These are phyloP conservation scores for Macrotus californicus DNA, from an alignment of 2,113 vertebrate genomes.

Conservation along the genomic window DNA sequence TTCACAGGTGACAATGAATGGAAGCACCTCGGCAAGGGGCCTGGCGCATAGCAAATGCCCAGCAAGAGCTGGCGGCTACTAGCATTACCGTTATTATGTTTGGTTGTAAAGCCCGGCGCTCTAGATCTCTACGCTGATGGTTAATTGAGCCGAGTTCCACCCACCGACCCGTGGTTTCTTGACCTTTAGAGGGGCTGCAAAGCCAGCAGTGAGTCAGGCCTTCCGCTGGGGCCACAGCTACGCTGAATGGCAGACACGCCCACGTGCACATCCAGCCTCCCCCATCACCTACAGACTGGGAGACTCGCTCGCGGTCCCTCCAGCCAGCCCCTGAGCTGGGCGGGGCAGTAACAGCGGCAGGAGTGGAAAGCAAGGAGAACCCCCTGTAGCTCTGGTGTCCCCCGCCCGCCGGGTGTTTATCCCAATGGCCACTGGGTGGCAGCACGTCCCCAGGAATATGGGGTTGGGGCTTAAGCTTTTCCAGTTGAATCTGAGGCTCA, in stretches of 20 bases:
- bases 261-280: not conserved
- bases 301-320: not conserved
- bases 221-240: not conserved
- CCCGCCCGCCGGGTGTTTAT: not conserved
- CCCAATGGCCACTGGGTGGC: constrained; percentile 27
- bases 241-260: not conserved
- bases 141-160: not conserved
- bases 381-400: not conserved
- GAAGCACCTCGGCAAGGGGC: not conserved
- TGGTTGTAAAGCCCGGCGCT: not conserved
- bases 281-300: rapidly evolving
- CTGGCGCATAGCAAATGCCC: not conserved
- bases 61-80: too few species aligned
- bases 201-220: not conserved
- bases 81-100: too few species aligned
- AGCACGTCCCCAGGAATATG: constrained; percentile 7
- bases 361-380: too few species aligned
- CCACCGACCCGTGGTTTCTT: not conserved
- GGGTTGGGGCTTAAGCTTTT: rapidly evolving
- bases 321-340: not conserved
- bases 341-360: rapidly evolving
- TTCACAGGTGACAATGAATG: not conserved
- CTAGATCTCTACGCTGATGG: not conserved
- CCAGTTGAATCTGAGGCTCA: not conserved
- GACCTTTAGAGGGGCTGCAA: not conserved